Conservation (phyloP, 2,888 invertebrate species). For the Lasioglossum calceatum region DNA sequence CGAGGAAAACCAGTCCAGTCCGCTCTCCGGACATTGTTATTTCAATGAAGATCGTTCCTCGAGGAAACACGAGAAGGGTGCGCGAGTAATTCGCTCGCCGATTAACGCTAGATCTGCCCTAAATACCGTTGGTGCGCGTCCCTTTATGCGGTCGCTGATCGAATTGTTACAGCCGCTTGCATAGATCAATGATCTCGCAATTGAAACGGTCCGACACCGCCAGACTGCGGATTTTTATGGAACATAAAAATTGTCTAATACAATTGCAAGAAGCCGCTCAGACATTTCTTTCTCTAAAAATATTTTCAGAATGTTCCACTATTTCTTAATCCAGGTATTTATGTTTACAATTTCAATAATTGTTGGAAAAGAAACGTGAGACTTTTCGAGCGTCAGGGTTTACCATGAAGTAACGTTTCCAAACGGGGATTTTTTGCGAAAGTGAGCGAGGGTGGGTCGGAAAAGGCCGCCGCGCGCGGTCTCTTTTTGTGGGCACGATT, state of each 20-base stretch:
- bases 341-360: background rate
- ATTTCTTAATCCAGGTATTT: too few relatives aligned
- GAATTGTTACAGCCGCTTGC: background rate
- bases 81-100: background rate
- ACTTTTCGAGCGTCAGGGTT: background rate
- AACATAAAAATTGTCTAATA: too few relatives aligned
- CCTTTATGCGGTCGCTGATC: background rate
- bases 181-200: background rate
- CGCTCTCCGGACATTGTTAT: conserved; percentile 32
- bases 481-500: conserved; percentile 16
- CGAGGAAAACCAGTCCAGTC: background rate
- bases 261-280: too few relatives aligned
- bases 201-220: background rate
- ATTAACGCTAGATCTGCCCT: conserved; percentile 6
- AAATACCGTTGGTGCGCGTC: background rate
- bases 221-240: too few relatives aligned
- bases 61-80: conserved; percentile 42
- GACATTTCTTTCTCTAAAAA: background rate
- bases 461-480: background rate
- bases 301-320: background rate
- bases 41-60: conserved; percentile 35
- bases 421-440: background rate
- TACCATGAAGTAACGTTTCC: background rate
- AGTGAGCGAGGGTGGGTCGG: background rate
- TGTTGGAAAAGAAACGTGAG: background rate